Percentiles rank a stretch among this genome's conserved stretches.
Evolutionary conservation across 2,888 invertebrate species (phyloP).

Genomic region (Caenorhabditis sp.): DNA sequence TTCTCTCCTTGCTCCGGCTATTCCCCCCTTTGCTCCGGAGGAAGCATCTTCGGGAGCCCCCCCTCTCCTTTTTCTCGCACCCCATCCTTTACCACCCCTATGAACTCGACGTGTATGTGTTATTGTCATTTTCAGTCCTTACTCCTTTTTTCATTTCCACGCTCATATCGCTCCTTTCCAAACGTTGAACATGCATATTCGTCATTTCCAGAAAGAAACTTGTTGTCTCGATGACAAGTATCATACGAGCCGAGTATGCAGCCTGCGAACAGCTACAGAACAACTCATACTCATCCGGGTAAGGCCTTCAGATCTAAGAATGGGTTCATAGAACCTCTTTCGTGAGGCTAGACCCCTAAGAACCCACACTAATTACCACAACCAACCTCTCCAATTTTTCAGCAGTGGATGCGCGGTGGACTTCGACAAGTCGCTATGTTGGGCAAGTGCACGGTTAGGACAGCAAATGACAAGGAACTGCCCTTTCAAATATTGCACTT

Average conservation of each 20-base stretch:
- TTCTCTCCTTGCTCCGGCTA: conserved; percentile 12
- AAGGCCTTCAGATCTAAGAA: neutral
- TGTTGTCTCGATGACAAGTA: conserved; percentile 56
- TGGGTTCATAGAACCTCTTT: neutral
- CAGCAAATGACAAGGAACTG: conserved; percentile 77
- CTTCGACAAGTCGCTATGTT: conserved; percentile 82
- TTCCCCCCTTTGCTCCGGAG: conserved; percentile 23
- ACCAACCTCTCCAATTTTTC: conserved; percentile 8
- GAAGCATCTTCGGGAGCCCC: conserved; percentile 19
- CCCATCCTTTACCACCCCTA: conserved; percentile 28
- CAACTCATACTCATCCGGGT: conserved; percentile 37
- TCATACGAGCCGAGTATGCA: conserved; percentile 57
- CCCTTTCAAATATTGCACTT: conserved; percentile 80
- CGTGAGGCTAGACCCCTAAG: neutral
- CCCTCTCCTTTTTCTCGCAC: conserved; percentile 35
- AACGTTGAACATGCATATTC: neutral
- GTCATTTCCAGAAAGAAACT: conserved; percentile 5
- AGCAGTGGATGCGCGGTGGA: conserved; percentile 71
- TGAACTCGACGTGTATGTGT: conserved; percentile 36
- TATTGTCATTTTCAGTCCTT: conserved; percentile 27
- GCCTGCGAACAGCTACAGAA: conserved; percentile 38
- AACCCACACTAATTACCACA: neutral
- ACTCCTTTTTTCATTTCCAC: conserved; percentile 6
- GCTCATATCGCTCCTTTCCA: neutral
- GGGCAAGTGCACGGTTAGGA: conserved; percentile 76